phyloP scores from a whole-genome alignment of 1,140 invertebrate genomes.

The Brachionus plicatilis region DNA sequence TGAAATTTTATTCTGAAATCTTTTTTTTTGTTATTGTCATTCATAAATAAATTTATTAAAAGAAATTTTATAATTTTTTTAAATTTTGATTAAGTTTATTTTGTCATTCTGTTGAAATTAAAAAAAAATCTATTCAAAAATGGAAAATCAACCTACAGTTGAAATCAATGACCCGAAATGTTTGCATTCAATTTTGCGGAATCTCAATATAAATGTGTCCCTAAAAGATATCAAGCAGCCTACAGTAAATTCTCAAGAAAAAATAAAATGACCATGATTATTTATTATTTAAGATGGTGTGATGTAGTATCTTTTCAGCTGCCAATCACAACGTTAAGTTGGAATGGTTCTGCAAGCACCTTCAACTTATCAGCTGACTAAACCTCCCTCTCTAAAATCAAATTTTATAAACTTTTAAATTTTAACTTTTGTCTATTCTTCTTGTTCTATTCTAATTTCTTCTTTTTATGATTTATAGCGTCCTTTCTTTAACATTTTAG shows the following conservation, averaged over 20 bases:
- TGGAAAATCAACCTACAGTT: background rate
- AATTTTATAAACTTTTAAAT: background rate
- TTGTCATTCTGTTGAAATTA: background rate
- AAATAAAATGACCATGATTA: background rate
- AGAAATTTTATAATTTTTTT: too few relatives aligned
- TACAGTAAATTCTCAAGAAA: background rate
- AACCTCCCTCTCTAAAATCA: background rate
- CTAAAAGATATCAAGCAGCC: constrained; percentile 9
- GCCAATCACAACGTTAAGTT: background rate
- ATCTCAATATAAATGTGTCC: background rate
- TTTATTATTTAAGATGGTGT: background rate
- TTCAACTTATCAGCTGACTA: too few relatives aligned
- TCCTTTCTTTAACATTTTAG: background rate
- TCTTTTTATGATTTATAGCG: too few relatives aligned
- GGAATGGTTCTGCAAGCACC: too few relatives aligned
- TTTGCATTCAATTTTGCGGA: background rate
- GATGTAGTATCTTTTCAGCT: background rate
- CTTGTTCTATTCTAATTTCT: too few relatives aligned
- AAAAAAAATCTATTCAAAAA: background rate
- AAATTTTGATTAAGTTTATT: background rate
- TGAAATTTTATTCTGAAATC: too few relatives aligned
- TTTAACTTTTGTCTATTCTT: background rate
- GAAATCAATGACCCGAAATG: background rate
- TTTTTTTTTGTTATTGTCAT: too few relatives aligned
- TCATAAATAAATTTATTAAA: too few relatives aligned